Percentiles rank a stretch among this genome's conserved stretches.
Conservation (phyloP, 2,113 vertebrate genomes). For the Cisticola juncidis region DNA sequence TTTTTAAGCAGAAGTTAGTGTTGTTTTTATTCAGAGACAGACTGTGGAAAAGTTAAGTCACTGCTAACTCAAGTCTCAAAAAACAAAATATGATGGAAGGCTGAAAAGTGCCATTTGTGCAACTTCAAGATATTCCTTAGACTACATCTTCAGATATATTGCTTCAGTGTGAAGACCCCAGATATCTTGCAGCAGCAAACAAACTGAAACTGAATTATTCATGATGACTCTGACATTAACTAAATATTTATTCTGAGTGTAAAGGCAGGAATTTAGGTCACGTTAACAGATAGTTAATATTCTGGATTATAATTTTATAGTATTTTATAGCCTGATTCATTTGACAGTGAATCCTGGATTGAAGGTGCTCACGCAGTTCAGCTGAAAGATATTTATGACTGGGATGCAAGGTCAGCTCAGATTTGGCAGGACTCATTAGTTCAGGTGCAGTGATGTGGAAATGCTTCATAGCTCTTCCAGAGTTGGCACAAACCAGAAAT, state of each 20-base stretch:
- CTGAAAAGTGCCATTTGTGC: background rate
- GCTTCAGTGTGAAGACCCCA: background rate
- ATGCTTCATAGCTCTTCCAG: background rate
- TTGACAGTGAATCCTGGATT: background rate
- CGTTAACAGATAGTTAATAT: background rate
- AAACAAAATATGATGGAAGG: background rate
- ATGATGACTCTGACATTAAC: background rate
- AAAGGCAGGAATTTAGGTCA: background rate
- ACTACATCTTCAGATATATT: background rate
- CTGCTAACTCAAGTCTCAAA: background rate
- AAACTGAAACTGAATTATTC: background rate
- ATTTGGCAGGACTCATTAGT: background rate
- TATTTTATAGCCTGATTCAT: background rate
- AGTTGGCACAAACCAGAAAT: background rate
- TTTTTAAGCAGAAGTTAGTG: background rate
- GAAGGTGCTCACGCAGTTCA: background rate
- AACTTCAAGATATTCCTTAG: background rate
- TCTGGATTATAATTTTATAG: background rate
- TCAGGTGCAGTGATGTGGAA: background rate
- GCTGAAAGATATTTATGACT: background rate
- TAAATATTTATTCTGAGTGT: background rate
- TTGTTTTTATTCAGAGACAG: background rate
- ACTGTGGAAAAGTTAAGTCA: background rate
- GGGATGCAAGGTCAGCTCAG: background rate
- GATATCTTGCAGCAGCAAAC: background rate